Evolutionary conservation across 2,113 vertebrate species (phyloP).

Genomic region (Antechinus stuartii): DNA sequence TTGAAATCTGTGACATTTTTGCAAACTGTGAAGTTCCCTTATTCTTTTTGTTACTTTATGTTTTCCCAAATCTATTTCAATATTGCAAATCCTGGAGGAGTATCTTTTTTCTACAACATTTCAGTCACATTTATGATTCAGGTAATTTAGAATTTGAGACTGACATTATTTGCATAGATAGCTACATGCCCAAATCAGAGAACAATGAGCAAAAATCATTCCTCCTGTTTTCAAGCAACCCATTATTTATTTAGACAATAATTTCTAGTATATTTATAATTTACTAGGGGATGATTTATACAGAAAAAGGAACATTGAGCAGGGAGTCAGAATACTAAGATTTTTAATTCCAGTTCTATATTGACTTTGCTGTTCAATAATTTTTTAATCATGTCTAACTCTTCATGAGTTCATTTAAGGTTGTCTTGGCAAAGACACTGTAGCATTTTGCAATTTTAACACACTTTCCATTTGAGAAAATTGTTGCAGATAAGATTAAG

Average conservation of each 20-base stretch:
- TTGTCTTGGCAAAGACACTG: too few relatives aligned
- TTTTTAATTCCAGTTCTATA: neutral
- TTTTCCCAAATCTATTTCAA: neutral
- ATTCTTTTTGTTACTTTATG: neutral
- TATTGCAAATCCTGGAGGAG: neutral
- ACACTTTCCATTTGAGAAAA: too few relatives aligned
- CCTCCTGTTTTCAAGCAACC: neutral
- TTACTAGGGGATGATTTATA: neutral
- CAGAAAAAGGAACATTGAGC: neutral
- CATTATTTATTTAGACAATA: neutral
- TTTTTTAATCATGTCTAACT: too few relatives aligned
- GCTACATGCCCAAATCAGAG: neutral
- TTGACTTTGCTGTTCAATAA: too few relatives aligned
- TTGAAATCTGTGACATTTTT: neutral
- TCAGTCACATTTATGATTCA: neutral
- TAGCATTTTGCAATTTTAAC: too few relatives aligned
- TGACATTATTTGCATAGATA: neutral
- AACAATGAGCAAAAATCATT: neutral
- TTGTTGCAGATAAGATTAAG: too few relatives aligned
- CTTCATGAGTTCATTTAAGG: too few relatives aligned
- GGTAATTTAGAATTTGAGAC: neutral
- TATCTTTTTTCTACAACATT: neutral
- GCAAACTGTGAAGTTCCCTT: neutral
- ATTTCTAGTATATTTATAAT: neutral
- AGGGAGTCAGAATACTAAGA: neutral